A percentile compares a stretch with the other conserved stretches of the same genome.
Conservation (phyloP, 1,140 invertebrate genomes). For the Zaprionus ghesquierei region DNA sequence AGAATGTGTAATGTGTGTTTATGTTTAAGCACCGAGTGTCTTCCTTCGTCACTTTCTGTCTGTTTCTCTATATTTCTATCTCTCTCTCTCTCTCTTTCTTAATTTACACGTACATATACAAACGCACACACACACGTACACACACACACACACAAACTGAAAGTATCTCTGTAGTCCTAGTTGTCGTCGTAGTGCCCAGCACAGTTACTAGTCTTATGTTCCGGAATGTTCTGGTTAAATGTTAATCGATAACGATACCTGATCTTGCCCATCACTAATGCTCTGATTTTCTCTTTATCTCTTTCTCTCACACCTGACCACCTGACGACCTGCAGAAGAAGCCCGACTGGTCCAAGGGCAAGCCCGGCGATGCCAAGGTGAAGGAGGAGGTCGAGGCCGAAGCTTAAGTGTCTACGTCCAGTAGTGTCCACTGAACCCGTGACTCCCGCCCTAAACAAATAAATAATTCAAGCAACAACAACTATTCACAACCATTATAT, state of each 20-base stretch:
- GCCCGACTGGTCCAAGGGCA: slow-evolving; percentile 95
- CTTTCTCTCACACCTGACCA: too few relatives aligned
- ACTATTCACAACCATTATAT: slow-evolving; percentile 54
- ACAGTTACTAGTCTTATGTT: slow-evolving; percentile 31
- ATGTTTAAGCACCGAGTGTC: slow-evolving; percentile 55
- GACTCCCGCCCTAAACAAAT: slow-evolving; percentile 78
- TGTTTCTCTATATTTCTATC: slow-evolving; percentile 20
- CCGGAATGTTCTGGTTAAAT: slow-evolving; percentile 36
- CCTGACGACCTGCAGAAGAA: slow-evolving; percentile 90
- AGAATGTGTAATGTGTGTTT: slow-evolving; percentile 69
- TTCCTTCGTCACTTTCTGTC: slow-evolving; percentile 45
- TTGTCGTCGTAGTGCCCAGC: slow-evolving; percentile 33
- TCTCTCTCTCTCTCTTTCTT: slow-evolving; percentile 23
- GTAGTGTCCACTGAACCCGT: slow-evolving; percentile 74
- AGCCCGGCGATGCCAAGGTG: slow-evolving; percentile 92
- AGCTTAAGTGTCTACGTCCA: slow-evolving; percentile 83
- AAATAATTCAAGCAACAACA: slow-evolving; percentile 64
- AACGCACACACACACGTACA: neutral
- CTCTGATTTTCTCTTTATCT: slow-evolving; percentile 13
- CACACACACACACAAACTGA: slow-evolving; percentile 2
- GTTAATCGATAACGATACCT: neutral
- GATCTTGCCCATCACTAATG: slow-evolving; percentile 4
- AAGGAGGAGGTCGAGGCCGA: slow-evolving; percentile 93
- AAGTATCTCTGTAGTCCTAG: slow-evolving; percentile 30
- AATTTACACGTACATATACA: neutral